Evolutionary conservation across 2,797 vertebrate species (phyloP).

Genomic region (Coreius guichenoti): DNA sequence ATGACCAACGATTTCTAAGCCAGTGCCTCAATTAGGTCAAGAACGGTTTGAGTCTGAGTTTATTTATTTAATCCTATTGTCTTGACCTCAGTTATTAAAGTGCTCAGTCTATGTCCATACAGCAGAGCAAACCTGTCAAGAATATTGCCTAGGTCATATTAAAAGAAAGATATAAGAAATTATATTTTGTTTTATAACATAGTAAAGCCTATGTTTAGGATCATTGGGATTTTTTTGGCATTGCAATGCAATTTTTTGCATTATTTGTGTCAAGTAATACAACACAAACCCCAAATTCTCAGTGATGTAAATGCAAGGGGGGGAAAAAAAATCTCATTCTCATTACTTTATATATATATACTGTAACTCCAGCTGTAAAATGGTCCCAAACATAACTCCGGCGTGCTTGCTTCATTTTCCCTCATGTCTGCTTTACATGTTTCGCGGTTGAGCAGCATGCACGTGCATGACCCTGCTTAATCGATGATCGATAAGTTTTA

Average conservation of each 20-base stretch:
- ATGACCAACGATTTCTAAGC: slow-evolving; percentile 23
- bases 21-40: slow-evolving; percentile 14
- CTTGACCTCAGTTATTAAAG: slow-evolving; percentile 1
- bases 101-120: not conserved
- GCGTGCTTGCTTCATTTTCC: too few species aligned
- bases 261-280: not conserved
- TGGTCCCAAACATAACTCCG: too few species aligned
- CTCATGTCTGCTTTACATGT: too few species aligned
- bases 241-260: not conserved
- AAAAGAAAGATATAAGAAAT: not conserved
- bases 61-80: not conserved
- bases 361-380: too few species aligned
- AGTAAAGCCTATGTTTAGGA: not conserved
- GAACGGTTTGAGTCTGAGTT: not conserved
- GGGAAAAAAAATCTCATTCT: too few species aligned
- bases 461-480: too few species aligned
- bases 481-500: too few species aligned
- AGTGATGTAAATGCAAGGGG: too few species aligned
- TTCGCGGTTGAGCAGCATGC: too few species aligned
- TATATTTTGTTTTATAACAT: not conserved
- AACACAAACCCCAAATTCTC: too few species aligned
- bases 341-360: too few species aligned
- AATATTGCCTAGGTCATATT: not conserved
- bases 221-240: not conserved
- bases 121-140: not conserved